These are phyloP conservation scores for Phyllostomus hastatus DNA, from an alignment of 2,113 vertebrate genomes.

Conservation along the genomic window DNA sequence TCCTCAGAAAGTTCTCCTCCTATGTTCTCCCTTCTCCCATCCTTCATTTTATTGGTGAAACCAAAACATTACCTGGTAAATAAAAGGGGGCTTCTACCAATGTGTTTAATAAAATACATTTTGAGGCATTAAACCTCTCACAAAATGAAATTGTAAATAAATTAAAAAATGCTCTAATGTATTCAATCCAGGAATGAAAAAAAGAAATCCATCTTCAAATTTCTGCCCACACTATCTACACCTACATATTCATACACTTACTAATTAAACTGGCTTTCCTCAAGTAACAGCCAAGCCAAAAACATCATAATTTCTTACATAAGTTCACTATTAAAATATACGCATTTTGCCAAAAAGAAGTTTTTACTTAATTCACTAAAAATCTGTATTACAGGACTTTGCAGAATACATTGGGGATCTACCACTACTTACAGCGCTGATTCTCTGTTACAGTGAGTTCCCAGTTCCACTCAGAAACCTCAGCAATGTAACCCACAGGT, in stretches of 20 bases:
- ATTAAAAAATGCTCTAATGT: background rate
- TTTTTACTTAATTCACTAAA: background rate
- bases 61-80: background rate
- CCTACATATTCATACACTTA: background rate
- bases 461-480: background rate
- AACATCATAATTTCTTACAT: background rate
- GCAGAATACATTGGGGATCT: too few relatives aligned
- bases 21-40: background rate
- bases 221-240: background rate
- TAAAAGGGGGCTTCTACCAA: background rate
- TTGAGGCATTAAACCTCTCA: background rate
- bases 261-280: background rate
- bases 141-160: background rate
- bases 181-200: background rate
- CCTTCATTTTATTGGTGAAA: background rate
- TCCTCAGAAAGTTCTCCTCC: background rate
- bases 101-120: background rate
- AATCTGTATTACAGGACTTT: background rate
- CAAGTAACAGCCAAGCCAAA: background rate
- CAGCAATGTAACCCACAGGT: background rate
- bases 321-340: slow-evolving; percentile 5
- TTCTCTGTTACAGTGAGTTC: background rate
- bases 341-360: background rate
- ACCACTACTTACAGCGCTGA: background rate
- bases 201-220: background rate